Evolutionary conservation across 2,797 vertebrate genomes (phyloP), one percentile per base, ranked within the genome.

Genomic region (Channa striata): DNA sequence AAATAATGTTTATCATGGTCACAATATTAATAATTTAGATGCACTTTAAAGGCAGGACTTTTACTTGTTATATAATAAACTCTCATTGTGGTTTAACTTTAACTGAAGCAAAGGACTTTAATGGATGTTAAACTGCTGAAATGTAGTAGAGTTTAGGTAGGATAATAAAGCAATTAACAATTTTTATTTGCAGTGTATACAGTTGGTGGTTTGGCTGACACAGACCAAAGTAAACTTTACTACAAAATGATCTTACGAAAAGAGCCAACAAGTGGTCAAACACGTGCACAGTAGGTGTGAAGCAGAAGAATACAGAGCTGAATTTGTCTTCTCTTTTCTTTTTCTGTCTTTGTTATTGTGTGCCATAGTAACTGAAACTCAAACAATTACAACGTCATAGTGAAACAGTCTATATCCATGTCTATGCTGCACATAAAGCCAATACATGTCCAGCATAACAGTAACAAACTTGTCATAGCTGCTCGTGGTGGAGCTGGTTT

Each of bases 221-320:
- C 25, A 30, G 25, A 30, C 25, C 25, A 30, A 30, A 30, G n/a
- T 30, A 0, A 52, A 17, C 12, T 57, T 6, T 23, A 34, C 23
- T 37, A 16, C 11, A 3, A 47, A 13, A 63, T 64, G 0, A 7
- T 78, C 47, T 51, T 68, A 62, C 67, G 71, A 64, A n/a, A n/a
- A n/a, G n/a, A n/a, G n/a, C n/a, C n/a, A n/a, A n/a, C 83, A 87
- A 79, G 83, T 87, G 84, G 46, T 62, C 68, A 72, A 14, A 74
- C 4, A 23, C 3, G 34, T 16, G 16, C 16, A 47, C 56, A 68
- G 33, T 19, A 20, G 13, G 33, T 17, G 21, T 11, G 21, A 20
- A 1, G 19, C 2, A 8, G 37, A 63, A 8, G 1, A 10, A 23
- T n/a, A 11, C 8, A 16, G 2, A 16, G 25, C 6, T 30, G 25